phyloP scores from a whole-genome alignment of 2,113 vertebrate species.

The Hemiprocne comata region DNA sequence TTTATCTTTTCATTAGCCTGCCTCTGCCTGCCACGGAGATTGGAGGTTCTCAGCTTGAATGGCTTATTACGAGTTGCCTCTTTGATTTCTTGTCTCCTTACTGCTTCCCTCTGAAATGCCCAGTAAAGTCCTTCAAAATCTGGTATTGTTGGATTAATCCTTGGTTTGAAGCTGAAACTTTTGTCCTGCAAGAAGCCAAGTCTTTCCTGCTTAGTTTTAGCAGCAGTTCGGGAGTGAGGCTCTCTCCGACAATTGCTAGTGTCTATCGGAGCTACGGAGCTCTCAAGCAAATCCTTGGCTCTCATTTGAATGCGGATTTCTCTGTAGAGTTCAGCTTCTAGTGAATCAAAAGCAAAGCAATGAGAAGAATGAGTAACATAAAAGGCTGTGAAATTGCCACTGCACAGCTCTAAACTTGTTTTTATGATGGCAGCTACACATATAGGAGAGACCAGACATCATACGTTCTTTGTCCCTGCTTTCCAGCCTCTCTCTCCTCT shows the following conservation, averaged over 20 bases:
- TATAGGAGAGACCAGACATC: not conserved
- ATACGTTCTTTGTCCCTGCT: not conserved
- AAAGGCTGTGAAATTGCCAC: not conserved
- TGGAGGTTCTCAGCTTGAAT: constrained; percentile 86
- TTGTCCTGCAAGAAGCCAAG: constrained; percentile 84
- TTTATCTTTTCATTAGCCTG: constrained; percentile 49
- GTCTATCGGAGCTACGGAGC: constrained; percentile 58
- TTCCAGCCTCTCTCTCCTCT: not conserved
- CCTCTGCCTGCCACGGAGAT: constrained; percentile 63
- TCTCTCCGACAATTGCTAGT: constrained; percentile 22
- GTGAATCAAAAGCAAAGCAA: constrained; percentile 43
- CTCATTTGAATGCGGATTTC: constrained; percentile 81
- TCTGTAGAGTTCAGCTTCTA: constrained; percentile 83
- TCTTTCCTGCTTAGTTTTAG: constrained; percentile 79
- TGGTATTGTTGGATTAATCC: constrained; percentile 82
- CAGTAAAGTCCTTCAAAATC: constrained; percentile 86
- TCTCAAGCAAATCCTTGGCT: constrained; percentile 79
- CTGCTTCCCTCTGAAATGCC: constrained; percentile 81
- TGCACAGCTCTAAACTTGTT: not conserved
- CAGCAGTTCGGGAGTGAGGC: constrained; percentile 67
- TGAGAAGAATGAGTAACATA: not conserved
- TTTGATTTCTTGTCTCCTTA: constrained; percentile 72
- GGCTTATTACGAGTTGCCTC: constrained; percentile 85
- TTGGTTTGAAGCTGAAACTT: constrained; percentile 85
- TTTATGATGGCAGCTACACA: not conserved